Evolutionary conservation across 2,113 vertebrate genomes (phyloP), one percentile per base, ranked within the genome.

Genomic region (Macquaria australasica): DNA sequence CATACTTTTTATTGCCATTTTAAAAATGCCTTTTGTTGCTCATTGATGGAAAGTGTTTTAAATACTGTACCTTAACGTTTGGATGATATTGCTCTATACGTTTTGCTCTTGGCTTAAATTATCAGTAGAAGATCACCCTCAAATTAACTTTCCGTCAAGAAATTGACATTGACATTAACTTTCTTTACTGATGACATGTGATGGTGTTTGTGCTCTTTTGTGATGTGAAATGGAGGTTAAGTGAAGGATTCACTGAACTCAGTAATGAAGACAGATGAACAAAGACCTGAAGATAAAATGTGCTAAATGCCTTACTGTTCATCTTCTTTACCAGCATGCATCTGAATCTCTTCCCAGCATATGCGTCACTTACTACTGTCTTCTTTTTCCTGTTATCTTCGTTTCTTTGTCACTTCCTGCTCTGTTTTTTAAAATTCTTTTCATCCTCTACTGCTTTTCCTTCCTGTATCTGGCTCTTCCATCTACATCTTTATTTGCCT

Each of bases 201-300:
- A 81, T 16, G 21, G 16, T 16, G 10, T 73, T 31, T 18, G 31
- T 73, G 37, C 43, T 80, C 25, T 75, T 70, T 55, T 25, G 66
- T 1, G 2, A 59, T 31, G 51, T 67, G 18, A 50, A 66, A 37
- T 11, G 23, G 45, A 55, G n/a, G 34, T 77, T 55, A 66, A 51
- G n/a, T 41, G 60, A 58, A 58, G 39, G 73, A 37, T 56, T 77
- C 66, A 67, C 23, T 51, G 59, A 60, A 55, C 63, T 77, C 60
- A 77, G 55, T 72, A 76, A 70, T 64, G 43, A 72, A 51, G 68
- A 67, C 51, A 28, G 7, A 67, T 48, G 43, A 34, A 34, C 43
- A 62, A 55, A 77, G 21, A 73, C 34, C 51, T 59, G 16, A 53
- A 73, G 23, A 62, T 51, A 76, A 73, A 73, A 82, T n/a, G 51